phyloP scores from a whole-genome alignment of 2,113 vertebrate species.

The Axis porcinus region DNA sequence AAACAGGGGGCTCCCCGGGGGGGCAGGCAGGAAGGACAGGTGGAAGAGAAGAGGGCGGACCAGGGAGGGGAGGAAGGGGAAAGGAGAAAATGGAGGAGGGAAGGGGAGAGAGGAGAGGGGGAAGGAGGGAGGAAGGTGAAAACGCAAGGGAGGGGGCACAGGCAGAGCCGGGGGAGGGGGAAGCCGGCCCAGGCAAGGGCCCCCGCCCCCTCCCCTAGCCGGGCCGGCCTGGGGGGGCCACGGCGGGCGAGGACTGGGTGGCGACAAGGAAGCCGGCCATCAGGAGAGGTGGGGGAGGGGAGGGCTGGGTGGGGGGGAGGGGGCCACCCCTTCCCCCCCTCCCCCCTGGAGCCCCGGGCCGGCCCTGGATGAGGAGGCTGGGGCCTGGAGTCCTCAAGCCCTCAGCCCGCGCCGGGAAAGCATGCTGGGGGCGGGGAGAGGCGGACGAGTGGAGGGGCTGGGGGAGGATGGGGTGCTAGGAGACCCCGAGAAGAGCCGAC shows the following conservation, averaged over 20 bases:
- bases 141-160: constrained; percentile 52
- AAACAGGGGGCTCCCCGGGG: constrained; percentile 25
- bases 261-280: constrained; percentile 62
- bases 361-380: constrained; percentile 15
- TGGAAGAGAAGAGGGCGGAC: constrained; percentile 50
- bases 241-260: constrained; percentile 59
- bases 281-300: constrained; percentile 64
- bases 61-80: constrained; percentile 42
- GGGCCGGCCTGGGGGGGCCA: constrained; percentile 67
- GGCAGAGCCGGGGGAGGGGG: constrained; percentile 69
- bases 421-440: constrained; percentile 44
- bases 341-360: constrained; percentile 49
- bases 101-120: constrained; percentile 51
- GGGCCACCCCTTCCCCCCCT: constrained; percentile 65
- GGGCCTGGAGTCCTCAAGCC: constrained; percentile 46
- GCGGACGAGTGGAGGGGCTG: background rate
- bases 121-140: constrained; percentile 64
- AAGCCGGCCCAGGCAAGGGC: constrained; percentile 65
- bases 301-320: constrained; percentile 24
- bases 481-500: background rate
- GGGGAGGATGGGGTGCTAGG: background rate
- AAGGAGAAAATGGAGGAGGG: constrained; percentile 68
- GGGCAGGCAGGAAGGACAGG: constrained; percentile 58
- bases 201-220: constrained; percentile 65
- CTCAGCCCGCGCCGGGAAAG: constrained; percentile 34